Evolutionary conservation across 2,113 vertebrate genomes (phyloP), one percentile per base, ranked within the genome.

Genomic region (Climacteris rufus): DNA sequence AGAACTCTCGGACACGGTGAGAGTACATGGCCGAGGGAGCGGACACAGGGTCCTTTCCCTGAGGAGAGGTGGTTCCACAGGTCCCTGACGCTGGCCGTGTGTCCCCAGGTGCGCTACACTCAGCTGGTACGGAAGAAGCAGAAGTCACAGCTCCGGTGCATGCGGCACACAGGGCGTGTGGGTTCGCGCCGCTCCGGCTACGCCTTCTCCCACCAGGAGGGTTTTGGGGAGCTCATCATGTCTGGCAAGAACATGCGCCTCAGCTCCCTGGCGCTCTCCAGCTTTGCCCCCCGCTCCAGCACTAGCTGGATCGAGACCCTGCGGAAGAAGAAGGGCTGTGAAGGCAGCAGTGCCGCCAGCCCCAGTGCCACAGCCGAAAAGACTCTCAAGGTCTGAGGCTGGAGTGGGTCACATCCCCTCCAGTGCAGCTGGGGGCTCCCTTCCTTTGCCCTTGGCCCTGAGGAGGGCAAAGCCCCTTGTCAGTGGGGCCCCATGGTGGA

Each of bases 171-270:
- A 9, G 98, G 98, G 4, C 98, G 98, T 0, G 87, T 85, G 0
- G 98, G 99, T 3, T 99, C 98, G 0, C 98, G 98, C 16, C 98
- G 99, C 86, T 99, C 99, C 0, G 99, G 99, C 79, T 99, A 99
- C 0, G 99, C 99, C 90, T 99, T 99, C 87, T 99, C 99, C 4
- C 99, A 99, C 96, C 99, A 99, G 95, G 99, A 99, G 77, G 99
- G 99, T 37, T 99, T 99, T 0, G 99, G 99, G 39, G 99, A 99
- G 94, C 98, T 99, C 88, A 99, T 99, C 93, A 99, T 99, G 92
- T 99, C 99, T 0, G 99, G 99, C 63, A 99, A 99, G 94, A 99
- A 99, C 97, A 99, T 99, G 99, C 95, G 99, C 13, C 98, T 99
- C 50, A 99, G 99, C 60, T 99, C 99, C 24, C 79, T 99, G 83